Evolutionary conservation across 2,888 invertebrate species (phyloP), one percentile per base, ranked within the genome.

Genomic region (Andrena praecox): DNA sequence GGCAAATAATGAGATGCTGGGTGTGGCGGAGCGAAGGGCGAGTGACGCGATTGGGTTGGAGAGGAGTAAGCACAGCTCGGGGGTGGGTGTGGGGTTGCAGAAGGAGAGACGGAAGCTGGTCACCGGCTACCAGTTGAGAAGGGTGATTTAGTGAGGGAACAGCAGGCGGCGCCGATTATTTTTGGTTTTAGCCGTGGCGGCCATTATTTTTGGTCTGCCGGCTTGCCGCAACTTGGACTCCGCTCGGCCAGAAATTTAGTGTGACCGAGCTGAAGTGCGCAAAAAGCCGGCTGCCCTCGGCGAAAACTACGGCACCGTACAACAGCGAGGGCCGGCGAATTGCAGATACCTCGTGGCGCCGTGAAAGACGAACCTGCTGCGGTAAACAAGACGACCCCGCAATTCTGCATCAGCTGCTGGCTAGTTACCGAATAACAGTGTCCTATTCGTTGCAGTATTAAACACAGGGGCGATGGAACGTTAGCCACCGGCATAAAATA

Each of bases 111-210:
- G 87, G 76, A 87, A 84, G 88, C 84, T 87, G 87, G 87, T 89
- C 89, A 90, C 86, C 82, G 87, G 87, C 83, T 82, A 90, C 87
- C 84, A 67, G 71, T 71, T 79, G 89, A 89, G 89, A 80, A 75
- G 75, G 84, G 90, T 93, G 92, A 93, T 93, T 93, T 92, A 93
- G 83, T 86, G 90, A 89, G 88, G 77, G 89, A 89, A 86, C 91
- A 93, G 90, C 92, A 91, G 91, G 92, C 91, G 92, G 90, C 89
- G 89, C 89, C 93, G 92, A 93, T 93, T 93, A 93, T 93, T 93
- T 93, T 92, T 93, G 93, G 91, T 93, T 93, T 93, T 91, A 89
- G 85, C 87, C 85, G 81, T 82, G 86, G 88, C 82, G 86, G 87
- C 90, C 90, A 91, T 90, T 90, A 90, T 88, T 90, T 90, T 90